These are phyloP conservation scores for Enteromius viviparus DNA, from an alignment of 2,797 vertebrate species.

Conservation along the genomic window DNA sequence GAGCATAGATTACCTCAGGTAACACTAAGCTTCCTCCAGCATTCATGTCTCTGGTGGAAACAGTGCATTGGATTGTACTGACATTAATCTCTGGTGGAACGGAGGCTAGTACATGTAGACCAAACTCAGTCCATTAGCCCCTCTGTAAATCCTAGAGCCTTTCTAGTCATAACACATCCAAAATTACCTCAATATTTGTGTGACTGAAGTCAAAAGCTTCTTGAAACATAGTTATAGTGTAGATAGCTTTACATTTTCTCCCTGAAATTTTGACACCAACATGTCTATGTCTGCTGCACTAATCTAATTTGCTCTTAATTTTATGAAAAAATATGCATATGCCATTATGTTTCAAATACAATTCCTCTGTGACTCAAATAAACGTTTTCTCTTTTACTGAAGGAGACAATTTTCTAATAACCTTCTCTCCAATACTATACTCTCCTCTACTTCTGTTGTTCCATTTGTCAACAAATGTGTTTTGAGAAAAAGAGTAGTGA, in stretches of 20 bases:
- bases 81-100: constrained; percentile 44
- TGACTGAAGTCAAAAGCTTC: neutral
- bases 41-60: constrained; percentile 43
- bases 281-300: neutral
- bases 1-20: constrained; percentile 35
- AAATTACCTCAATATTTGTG: neutral
- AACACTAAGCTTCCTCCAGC: constrained; percentile 32
- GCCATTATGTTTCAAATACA: neutral
- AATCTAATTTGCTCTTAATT: neutral
- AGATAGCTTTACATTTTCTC: neutral
- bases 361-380: neutral
- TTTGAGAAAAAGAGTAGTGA: neutral
- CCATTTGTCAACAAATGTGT: neutral
- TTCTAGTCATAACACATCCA: neutral
- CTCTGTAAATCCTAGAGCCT: neutral
- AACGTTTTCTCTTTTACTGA: neutral
- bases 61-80: constrained; percentile 41
- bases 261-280: neutral
- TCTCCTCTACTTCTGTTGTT: neutral
- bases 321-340: neutral
- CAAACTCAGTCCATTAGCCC: constrained; percentile 16
- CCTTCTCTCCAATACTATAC: neutral
- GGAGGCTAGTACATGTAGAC: neutral
- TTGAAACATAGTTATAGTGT: neutral
- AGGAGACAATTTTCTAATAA: neutral